Evolutionary conservation across 2,888 invertebrate species (phyloP).

Genomic region (Ennomos fuscantarius): DNA sequence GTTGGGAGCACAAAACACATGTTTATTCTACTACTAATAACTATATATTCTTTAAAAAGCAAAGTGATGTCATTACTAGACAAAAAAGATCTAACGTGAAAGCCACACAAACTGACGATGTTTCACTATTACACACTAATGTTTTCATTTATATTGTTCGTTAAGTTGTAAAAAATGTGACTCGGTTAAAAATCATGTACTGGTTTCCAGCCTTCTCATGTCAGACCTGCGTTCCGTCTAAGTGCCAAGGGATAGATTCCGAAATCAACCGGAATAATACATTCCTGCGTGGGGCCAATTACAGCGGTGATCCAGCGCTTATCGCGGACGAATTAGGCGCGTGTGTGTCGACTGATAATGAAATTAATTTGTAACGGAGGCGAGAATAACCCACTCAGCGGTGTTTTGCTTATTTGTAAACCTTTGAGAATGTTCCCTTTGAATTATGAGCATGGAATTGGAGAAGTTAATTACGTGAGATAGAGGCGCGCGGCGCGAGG

Average conservation of each 20-base stretch:
- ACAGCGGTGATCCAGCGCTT: constrained; percentile 17
- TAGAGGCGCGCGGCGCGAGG: neutral
- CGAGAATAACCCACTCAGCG: constrained; percentile 1
- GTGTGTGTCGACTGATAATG: constrained; percentile 14
- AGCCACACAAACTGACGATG: no score
- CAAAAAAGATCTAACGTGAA: no score
- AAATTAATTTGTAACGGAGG: constrained; percentile 20
- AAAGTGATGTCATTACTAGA: no score
- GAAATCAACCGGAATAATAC: constrained; percentile 28
- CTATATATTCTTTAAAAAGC: no score
- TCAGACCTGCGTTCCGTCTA: constrained; percentile 6
- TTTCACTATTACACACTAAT: no score
- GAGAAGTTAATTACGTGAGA: neutral
- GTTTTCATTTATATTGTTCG: no score
- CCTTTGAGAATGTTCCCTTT: constrained; percentile 10
- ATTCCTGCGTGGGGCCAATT: constrained; percentile 16
- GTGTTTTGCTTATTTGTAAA: constrained; percentile 14
- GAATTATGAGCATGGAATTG: constrained; percentile 2
- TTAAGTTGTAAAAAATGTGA: neutral
- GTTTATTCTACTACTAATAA: no score
- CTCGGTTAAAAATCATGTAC: neutral
- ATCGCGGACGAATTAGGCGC: constrained; percentile 22
- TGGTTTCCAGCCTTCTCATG: constrained; percentile 1
- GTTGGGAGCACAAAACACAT: no score
- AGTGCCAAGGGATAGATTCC: constrained; percentile 15